Base-by-base conservation (phyloP, 2,113 vertebrate genomes). In the Antigone vipio region DNA sequence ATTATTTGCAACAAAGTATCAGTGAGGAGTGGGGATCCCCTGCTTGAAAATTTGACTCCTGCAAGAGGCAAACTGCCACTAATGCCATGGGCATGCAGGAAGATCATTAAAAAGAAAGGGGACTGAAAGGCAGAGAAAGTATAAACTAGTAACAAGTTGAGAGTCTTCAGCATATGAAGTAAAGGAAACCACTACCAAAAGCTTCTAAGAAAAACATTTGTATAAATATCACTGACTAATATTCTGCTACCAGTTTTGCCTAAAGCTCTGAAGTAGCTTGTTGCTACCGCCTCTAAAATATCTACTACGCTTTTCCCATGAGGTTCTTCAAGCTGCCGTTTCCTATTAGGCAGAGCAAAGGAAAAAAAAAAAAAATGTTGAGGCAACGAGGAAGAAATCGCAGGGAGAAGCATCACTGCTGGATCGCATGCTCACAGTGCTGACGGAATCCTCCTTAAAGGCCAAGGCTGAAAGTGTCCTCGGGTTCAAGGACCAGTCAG, bases 331-430 rank as follows among this genome's bases (percentile, higher is more conserved):
- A 92, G 42, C 52, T 83, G 87, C 52, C 4, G 1, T 84, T 80
- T 92, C 52, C 82, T 86, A 71, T 59, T n/a, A 89, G 44, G 45
- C 34, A 92, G 14, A 88, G 35, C 24, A 86, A 71, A 38, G 6
- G 2, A 42, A 64, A 55, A 45, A 20, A 53, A 20, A 53, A 32
- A 35, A 35, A 55, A 53, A 22, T 2, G 1, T 76, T n/a, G 52
- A 69, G 8, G 35, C 13, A 92, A 56, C 15, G 89, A 68, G 50
- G 85, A 94, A 92, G 35, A 95, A 93, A 93, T 45, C 42, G 35
- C 63, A 80, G n/a, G 16, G 79, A 80, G 47, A 79, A 90, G 15
- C 52, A 52, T 1, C 8, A 4, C 62, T 68, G 42, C 50, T 80
- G 47, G 42, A 74, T 35, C 22, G 4, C 26, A 35, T 6, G 19